Base-by-base conservation (phyloP, 2,888 invertebrate species). In the Thysanoteuthis rhombus region DNA sequence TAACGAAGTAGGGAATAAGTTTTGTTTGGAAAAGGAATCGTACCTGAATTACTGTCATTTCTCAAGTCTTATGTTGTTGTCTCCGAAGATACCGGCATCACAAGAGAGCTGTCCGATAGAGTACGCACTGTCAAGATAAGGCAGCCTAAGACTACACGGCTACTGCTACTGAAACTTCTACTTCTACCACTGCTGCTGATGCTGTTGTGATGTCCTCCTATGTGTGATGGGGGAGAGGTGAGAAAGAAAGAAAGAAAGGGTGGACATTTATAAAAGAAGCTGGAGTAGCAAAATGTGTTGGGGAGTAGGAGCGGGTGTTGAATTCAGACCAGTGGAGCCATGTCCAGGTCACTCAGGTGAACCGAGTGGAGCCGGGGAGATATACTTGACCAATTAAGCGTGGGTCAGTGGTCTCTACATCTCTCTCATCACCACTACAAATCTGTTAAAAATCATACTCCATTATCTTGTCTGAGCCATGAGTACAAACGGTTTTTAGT, bases 321-420 rank as follows among this genome's bases (percentile, higher is more conserved):
- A 45, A 42, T 45, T 92, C 92, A 92, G 92, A 92, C 45, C 42
- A 92, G 39, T 28, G 92, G 92, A 92, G 92, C 92, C 92, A 25
- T 92, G 92, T 42, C 42, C 45, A 32, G 40, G 40, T 92, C 92
- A 40, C 90, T 38, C 90, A 90, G 90, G 90, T 90, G 40, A 38
- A 90, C 90, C 90, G 22, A 42, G 32, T 92, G 45, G 32, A 92
- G 42, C 92, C 92, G 45, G 92, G n/a, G n/a, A 42, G 42, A 92
- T 92, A 40, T 92, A 39, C 92, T 92, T 92, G 92, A 92, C 92
- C 92, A 92, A 91, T 91, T 91, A 91, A 40, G 42, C 32, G n/a
- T n/a, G 75, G 75, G 75, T 75, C 75, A 75, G n/a, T 75, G 75
- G 75, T 75, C 75, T 36, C 16, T 52, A 6, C 4, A 52, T 52